These are phyloP conservation scores for Enteromius treurensis DNA, from an alignment of 2,797 vertebrate species.

Conservation along the genomic window DNA sequence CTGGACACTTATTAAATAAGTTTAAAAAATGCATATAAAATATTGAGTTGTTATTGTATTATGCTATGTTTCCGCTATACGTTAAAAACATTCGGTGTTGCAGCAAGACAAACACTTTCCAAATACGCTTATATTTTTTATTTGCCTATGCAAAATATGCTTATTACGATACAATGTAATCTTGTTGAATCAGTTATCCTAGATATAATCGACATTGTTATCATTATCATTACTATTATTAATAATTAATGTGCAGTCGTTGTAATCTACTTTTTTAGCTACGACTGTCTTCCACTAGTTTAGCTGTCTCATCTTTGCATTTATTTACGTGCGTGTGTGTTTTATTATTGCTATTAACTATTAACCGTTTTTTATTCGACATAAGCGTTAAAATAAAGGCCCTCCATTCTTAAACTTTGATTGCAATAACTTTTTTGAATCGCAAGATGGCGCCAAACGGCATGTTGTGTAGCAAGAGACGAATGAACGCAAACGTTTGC, in stretches of 20 bases:
- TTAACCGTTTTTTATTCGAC: not conserved
- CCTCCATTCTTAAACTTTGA: not conserved
- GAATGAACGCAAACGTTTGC: not conserved
- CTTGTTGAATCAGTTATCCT: not conserved
- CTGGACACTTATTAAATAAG: not conserved
- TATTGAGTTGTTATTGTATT: not conserved
- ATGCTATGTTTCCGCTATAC: not conserved
- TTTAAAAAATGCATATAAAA: not conserved
- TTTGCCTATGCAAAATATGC: too few species aligned
- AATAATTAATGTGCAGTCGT: not conserved
- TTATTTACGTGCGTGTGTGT: not conserved
- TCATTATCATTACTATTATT: not conserved
- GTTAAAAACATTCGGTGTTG: not conserved
- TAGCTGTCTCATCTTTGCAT: not conserved
- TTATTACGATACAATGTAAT: too few species aligned
- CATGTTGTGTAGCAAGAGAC: not conserved
- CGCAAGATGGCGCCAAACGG: slow-evolving; percentile 1
- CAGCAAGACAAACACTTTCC: not conserved
- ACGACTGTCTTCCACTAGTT: not conserved
- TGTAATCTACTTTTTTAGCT: not conserved
- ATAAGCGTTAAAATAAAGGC: too few species aligned
- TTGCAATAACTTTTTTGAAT: slow-evolving; percentile 2
- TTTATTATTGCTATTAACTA: not conserved
- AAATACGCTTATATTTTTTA: not conserved
- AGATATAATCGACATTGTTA: not conserved